Conservation (phyloP, 2,797 vertebrate genomes). For the Squalus acanthias region DNA sequence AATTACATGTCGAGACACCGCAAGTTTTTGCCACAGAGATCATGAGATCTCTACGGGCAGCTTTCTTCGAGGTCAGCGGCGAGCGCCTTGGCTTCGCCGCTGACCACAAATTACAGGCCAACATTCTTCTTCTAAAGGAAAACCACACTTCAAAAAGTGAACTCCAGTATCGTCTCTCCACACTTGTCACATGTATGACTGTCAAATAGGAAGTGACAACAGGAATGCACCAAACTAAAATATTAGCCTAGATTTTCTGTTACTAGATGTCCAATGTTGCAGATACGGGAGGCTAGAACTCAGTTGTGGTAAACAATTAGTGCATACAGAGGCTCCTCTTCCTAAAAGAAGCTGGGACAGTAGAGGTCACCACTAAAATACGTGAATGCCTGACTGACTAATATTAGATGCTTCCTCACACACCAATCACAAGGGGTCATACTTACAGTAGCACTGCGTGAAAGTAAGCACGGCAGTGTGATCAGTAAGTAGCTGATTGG, state of each 20-base stretch:
- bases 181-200: background rate
- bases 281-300: background rate
- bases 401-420: conserved; percentile 12
- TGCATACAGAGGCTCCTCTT: background rate
- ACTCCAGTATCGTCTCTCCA: background rate
- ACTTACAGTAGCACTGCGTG: background rate
- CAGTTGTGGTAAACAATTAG: background rate
- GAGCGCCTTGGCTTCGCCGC: no score
- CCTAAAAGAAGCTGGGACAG: background rate
- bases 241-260: background rate
- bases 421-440: background rate
- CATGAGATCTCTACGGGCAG: no score
- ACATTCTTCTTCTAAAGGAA: background rate
- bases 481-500: background rate
- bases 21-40: no score
- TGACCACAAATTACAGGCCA: no score
- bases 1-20: no score
- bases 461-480: background rate
- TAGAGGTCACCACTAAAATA: background rate
- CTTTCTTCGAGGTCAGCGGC: no score
- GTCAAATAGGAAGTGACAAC: background rate
- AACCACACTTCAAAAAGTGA: background rate
- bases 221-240: background rate
- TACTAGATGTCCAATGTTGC: background rate
- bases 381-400: background rate